Base-by-base conservation (phyloP, 2,888 invertebrate species). In the Anoplius nigerrimus region DNA sequence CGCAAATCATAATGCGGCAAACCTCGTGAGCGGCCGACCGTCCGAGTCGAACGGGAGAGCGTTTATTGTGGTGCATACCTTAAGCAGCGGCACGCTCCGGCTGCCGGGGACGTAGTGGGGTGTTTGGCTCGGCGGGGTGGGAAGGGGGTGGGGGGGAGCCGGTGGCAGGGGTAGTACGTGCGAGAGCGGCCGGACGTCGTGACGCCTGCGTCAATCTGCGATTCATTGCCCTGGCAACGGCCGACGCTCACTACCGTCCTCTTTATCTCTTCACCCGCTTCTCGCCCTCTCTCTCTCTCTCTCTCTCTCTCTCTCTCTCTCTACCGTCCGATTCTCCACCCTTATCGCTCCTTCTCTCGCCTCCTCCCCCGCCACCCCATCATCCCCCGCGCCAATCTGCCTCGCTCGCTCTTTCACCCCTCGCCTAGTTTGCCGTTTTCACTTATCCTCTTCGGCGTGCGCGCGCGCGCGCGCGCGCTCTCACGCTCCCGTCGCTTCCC, bases 161-260 rank as follows among this genome's bases (percentile, higher is more conserved):
- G 11, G 34, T 34, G 8, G 34, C 34, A 34, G 34, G 34, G 34
- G 11, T 34, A 53, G 71, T 69, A 67, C 62, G 69, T 62, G 79
- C 24, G 74, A 69, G 76, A 75, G 75, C 72, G 62, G 71, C 69
- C 71, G 75, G 72, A 76, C 79, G 74, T 75, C 72, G 74, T 73
- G 79, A 84, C 80, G 80, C 81, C 80, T 80, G 82, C 85, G 82
- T 84, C 85, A 82, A 82, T 84, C 83, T 81, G 82, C 83, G 81
- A 84, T 85, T 84, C 84, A 85, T 85, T 84, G 82, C 83, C 84
- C 82, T 83, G 79, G 83, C 85, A 85, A 85, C 85, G 84, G 77
- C 72, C 83, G 79, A 80, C 80, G 77, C 80, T 77, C 67, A 63
- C 71, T 69, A 69, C 70, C 58, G n/a, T 76, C 66, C 70, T 64